These are phyloP conservation scores for Drosophila neutralis DNA, from an alignment of 2,888 invertebrate genomes.

Conservation along the genomic window DNA sequence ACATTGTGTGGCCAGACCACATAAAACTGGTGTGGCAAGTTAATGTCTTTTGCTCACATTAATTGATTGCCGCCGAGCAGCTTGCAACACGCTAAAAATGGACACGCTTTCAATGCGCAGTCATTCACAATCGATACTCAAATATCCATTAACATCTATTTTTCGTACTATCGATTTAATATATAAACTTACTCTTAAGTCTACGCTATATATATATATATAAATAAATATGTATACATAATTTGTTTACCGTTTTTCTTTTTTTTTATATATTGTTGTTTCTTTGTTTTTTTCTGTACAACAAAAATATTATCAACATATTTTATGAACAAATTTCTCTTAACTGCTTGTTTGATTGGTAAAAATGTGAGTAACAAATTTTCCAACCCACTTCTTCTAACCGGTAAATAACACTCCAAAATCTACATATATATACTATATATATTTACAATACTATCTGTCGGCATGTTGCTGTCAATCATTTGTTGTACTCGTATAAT, in stretches of 20 bases:
- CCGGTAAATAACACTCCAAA: constrained; percentile 65
- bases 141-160: background rate
- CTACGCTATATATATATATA: constrained; percentile 21
- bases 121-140: background rate
- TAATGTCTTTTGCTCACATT: constrained; percentile 20
- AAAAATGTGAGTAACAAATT: constrained; percentile 84
- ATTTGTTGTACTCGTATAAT: constrained; percentile 17
- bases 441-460: constrained; percentile 27
- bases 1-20: constrained; percentile 24
- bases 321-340: constrained; percentile 81
- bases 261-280: constrained; percentile 67
- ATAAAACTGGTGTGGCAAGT: constrained; percentile 21
- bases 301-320: constrained; percentile 62
- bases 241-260: constrained; percentile 55
- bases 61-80: constrained; percentile 20
- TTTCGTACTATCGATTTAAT: constrained; percentile 2
- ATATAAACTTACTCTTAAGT: constrained; percentile 23
- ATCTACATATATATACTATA: constrained; percentile 22
- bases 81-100: background rate
- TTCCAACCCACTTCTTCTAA: constrained; percentile 71
- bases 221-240: constrained; percentile 53
- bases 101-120: background rate
- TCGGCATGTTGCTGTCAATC: constrained; percentile 58
- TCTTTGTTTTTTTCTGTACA: constrained; percentile 60
- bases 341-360: constrained; percentile 84